phyloP scores from a whole-genome alignment of 2,888 invertebrate genomes.

The Pterostichus madidus region DNA sequence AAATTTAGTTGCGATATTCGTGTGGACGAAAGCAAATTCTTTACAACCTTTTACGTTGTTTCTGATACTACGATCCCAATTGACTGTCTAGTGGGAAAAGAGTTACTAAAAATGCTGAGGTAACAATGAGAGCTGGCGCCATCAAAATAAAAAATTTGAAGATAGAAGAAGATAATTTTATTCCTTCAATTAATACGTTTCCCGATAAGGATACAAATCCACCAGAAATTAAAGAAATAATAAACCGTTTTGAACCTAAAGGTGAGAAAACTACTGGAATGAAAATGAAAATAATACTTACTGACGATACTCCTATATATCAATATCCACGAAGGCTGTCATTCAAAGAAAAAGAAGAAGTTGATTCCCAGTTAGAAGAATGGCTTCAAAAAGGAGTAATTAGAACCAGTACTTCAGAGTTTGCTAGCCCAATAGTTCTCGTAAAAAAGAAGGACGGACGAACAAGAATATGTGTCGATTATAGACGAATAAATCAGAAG shows the following conservation, averaged over 20 bases:
- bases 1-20: too few species aligned
- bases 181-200: not conserved
- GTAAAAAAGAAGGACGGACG: too few species aligned
- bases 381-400: too few species aligned
- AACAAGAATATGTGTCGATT: too few species aligned
- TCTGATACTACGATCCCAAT: slow-evolving; percentile 4
- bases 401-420: too few species aligned
- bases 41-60: not conserved
- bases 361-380: slow-evolving; percentile 1
- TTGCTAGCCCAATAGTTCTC: too few species aligned
- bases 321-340: slow-evolving; percentile 2
- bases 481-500: too few species aligned
- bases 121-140: not conserved
- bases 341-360: slow-evolving; percentile 5
- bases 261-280: not conserved
- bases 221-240: slow-evolving; percentile 1
- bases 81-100: too few species aligned
- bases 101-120: too few species aligned
- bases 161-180: not conserved
- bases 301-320: slow-evolving; percentile 18
- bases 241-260: not conserved
- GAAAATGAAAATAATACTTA: not conserved
- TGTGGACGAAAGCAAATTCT: not conserved
- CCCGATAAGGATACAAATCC: not conserved
- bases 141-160: slow-evolving; percentile 5